phyloP scores from a whole-genome alignment of 2,888 invertebrate genomes.

The Cosmia pyralina region DNA sequence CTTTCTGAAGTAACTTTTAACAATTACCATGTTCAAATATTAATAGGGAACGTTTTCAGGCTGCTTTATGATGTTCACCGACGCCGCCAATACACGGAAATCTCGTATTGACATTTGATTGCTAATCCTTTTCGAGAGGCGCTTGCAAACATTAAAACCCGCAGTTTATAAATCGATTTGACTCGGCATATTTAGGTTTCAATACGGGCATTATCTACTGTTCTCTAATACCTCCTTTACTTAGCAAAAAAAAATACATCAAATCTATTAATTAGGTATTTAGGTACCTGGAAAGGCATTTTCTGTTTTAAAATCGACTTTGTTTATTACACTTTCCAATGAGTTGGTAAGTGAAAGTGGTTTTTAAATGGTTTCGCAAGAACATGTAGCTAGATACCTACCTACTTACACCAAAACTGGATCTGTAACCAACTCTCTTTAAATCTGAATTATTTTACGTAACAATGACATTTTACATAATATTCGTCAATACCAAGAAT shows the following conservation, averaged over 20 bases:
- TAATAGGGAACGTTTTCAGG: neutral
- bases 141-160: neutral
- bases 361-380: constrained; percentile 24
- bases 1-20: neutral
- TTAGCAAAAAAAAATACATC: neutral
- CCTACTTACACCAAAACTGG: constrained; percentile 29
- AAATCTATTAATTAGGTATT: too few species aligned
- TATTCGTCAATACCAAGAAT: neutral
- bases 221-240: neutral
- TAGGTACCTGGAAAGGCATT: neutral
- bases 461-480: constrained; percentile 16
- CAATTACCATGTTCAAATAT: neutral
- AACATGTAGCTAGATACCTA: neutral
- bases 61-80: neutral
- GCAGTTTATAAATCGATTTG: neutral
- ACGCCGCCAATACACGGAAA: neutral
- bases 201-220: neutral
- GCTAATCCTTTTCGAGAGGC: constrained; percentile 17
- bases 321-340: constrained; percentile 41
- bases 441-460: constrained; percentile 16
- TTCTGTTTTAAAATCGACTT: constrained; percentile 13
- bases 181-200: neutral
- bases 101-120: neutral
- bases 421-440: constrained; percentile 26
- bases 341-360: constrained; percentile 50